phyloP scores from a whole-genome alignment of 1,140 invertebrate genomes.

The Achatina immaculata region DNA sequence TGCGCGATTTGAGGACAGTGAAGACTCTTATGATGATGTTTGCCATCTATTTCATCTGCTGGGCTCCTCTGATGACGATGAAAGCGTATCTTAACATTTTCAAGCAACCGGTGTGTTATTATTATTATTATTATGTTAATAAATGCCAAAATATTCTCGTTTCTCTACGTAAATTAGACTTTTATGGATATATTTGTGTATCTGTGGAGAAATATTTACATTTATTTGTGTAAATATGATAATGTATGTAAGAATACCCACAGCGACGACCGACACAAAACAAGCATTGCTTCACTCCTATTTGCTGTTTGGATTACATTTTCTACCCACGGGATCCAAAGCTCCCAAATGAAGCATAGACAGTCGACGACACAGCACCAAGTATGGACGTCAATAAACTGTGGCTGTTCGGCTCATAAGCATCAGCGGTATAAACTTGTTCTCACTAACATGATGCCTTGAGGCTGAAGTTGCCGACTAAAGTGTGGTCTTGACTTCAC shows the following conservation, averaged over 20 bases:
- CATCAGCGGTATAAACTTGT: no score
- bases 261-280: background rate
- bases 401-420: no score
- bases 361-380: no score
- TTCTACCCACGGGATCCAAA: no score
- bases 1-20: slow-evolving; percentile 11
- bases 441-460: no score
- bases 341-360: no score
- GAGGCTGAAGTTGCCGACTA: no score
- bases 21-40: slow-evolving; percentile 26
- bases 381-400: no score
- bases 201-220: background rate
- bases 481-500: no score
- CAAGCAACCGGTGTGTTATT: background rate
- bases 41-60: slow-evolving; percentile 16
- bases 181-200: background rate
- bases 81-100: background rate
- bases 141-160: background rate
- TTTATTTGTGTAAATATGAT: background rate
- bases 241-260: background rate
- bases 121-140: background rate
- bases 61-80: background rate
- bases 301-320: no score
- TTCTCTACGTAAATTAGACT: background rate
- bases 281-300: no score